A percentile compares a stretch with the other conserved stretches of the same genome.
Evolutionary conservation across 2,797 vertebrate species (phyloP).

Genomic region (Bryconaethiops microstoma): DNA sequence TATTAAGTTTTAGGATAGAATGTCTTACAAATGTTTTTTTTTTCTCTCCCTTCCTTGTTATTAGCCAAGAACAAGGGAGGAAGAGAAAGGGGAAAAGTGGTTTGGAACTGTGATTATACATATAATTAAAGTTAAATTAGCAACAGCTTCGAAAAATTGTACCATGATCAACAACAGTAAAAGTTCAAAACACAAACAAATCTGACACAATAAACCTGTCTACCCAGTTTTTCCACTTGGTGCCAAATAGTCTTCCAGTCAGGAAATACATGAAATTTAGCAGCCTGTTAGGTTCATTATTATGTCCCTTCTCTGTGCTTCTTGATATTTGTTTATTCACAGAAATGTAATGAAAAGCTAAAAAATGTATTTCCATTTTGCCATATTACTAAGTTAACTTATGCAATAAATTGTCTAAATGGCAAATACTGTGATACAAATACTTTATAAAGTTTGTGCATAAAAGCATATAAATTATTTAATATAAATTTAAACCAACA

Average conservation of each 20-base stretch:
- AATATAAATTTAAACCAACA: neutral
- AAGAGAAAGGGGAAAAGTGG: neutral
- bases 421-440: neutral
- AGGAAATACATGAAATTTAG: neutral
- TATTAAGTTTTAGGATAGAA: slow-evolving; percentile 7
- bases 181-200: neutral
- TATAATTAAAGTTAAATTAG: neutral
- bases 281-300: neutral
- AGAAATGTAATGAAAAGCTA: neutral
- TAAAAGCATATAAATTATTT: neutral
- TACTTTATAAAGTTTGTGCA: neutral
- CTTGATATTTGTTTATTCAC: neutral
- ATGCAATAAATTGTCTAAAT: neutral
- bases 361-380: neutral
- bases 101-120: neutral
- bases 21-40: neutral
- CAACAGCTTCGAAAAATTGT: no score
- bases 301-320: neutral
- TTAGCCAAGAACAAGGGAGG: neutral
- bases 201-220: neutral
- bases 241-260: slow-evolving; percentile 39
- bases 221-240: slow-evolving; percentile 1
- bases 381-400: neutral
- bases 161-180: neutral
- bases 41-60: no score